Conservation (phyloP, 2,888 invertebrate species). For the Lithophane semibrunnea region DNA sequence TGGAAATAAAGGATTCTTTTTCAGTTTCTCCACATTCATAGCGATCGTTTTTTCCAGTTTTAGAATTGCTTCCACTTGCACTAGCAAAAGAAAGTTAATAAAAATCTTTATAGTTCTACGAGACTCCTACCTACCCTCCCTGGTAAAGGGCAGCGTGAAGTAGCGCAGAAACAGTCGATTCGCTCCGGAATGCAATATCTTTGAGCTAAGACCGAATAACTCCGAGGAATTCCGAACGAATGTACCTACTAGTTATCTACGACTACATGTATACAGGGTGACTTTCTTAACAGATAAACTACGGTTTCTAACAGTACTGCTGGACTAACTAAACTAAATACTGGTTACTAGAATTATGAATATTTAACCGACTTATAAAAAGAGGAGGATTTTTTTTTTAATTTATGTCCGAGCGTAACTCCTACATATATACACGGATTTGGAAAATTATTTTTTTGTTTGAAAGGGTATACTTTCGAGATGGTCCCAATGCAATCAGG, state of each 20-base stretch:
- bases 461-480: no score
- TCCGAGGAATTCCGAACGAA: slow-evolving; percentile 42
- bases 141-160: background rate
- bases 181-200: slow-evolving; percentile 55
- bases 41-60: background rate
- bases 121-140: background rate
- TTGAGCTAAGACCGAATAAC: slow-evolving; percentile 50
- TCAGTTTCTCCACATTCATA: background rate
- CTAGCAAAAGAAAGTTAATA: slow-evolving; percentile 10
- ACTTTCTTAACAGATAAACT: background rate
- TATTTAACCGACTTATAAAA: no score
- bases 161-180: slow-evolving; percentile 37
- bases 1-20: background rate
- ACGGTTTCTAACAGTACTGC: no score
- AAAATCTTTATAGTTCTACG: background rate
- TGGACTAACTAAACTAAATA: no score
- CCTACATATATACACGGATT: no score
- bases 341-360: no score
- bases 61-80: background rate
- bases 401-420: no score
- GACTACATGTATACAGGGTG: background rate
- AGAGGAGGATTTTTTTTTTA: no score
- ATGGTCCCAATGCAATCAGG: no score
- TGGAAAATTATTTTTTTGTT: no score
- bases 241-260: slow-evolving; percentile 25